Percentiles rank a stretch among this genome's conserved stretches.
Conservation (phyloP, 2,797 vertebrate species). For the Poecilia picta region DNA sequence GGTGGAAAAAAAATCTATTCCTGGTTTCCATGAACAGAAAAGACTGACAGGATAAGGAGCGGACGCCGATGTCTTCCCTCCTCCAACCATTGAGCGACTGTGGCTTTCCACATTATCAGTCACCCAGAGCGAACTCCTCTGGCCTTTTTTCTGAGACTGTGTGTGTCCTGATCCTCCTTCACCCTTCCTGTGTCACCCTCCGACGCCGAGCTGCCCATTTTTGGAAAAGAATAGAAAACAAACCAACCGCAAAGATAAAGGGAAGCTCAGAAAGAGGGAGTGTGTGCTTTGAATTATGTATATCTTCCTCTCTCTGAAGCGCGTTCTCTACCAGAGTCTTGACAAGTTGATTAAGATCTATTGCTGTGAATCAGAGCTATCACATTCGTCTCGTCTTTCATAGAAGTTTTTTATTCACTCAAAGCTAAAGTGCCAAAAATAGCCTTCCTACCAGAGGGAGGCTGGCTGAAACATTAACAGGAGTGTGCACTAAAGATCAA, state of each 20-base stretch:
- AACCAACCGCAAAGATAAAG: conserved; percentile 49
- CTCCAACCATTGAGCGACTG: conserved; percentile 42
- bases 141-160: conserved; percentile 24
- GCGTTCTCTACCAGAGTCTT: background rate
- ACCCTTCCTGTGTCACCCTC: conserved; percentile 48
- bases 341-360: background rate
- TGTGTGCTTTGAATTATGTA: conserved; percentile 62
- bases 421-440: background rate
- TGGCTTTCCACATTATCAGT: conserved; percentile 70
- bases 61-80: conserved; percentile 40
- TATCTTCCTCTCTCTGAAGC: conserved; percentile 14
- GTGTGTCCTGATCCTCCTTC: conserved; percentile 35
- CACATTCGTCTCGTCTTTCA: background rate
- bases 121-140: conserved; percentile 44
- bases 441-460: background rate
- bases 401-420: background rate
- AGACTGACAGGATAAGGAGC: conserved; percentile 40
- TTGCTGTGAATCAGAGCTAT: background rate
- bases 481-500: background rate
- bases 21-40: conserved; percentile 41
- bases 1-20: background rate
- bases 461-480: background rate
- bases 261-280: conserved; percentile 21
- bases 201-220: conserved; percentile 50
- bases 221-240: conserved; percentile 49